A percentile compares a stretch with the other conserved stretches of the same genome.
phyloP scores from a whole-genome alignment of 2,888 invertebrate genomes.

The Trypoxylon attenuatum region DNA sequence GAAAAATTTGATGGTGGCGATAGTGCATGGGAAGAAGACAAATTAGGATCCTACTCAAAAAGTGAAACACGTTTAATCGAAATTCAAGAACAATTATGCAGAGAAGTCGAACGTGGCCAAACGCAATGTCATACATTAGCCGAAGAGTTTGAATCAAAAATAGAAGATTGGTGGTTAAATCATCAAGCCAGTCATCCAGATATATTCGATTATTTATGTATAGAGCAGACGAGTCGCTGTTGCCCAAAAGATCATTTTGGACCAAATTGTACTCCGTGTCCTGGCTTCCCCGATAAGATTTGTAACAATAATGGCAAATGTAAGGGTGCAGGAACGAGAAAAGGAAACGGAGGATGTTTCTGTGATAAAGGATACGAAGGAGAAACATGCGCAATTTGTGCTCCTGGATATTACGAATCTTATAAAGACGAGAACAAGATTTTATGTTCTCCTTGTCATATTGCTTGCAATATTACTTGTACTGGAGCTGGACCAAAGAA shows the following conservation, averaged over 20 bases:
- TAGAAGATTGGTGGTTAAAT: slow-evolving; percentile 94
- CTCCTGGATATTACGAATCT: slow-evolving; percentile 82
- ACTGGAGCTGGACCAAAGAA: slow-evolving; percentile 83
- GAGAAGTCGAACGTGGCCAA: slow-evolving; percentile 82
- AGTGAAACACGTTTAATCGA: slow-evolving; percentile 94
- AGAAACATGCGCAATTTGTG: slow-evolving; percentile 86
- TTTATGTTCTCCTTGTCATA: slow-evolving; percentile 87
- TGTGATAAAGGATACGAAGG: slow-evolving; percentile 91
- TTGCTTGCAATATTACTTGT: slow-evolving; percentile 86
- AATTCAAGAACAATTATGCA: slow-evolving; percentile 91
- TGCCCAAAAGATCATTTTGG: slow-evolving; percentile 92
- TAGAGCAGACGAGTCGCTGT: slow-evolving; percentile 85
- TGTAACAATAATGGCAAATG: slow-evolving; percentile 91
- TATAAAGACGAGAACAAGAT: slow-evolving; percentile 85
- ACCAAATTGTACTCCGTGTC: slow-evolving; percentile 86
- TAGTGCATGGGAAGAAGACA: slow-evolving; percentile 94
- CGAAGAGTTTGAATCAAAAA: slow-evolving; percentile 86
- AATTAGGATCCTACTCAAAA: slow-evolving; percentile 86
- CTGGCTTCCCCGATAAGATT: slow-evolving; percentile 82
- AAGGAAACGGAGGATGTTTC: slow-evolving; percentile 92
- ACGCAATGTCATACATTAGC: slow-evolving; percentile 89
- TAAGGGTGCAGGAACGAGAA: slow-evolving; percentile 92
- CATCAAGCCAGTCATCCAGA: slow-evolving; percentile 79
- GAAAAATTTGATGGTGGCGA: slow-evolving; percentile 96
- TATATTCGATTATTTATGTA: slow-evolving; percentile 85